Evolutionary conservation across 2,888 invertebrate genomes (phyloP), one percentile per base, ranked within the genome.

Genomic region (Tuta absoluta): DNA sequence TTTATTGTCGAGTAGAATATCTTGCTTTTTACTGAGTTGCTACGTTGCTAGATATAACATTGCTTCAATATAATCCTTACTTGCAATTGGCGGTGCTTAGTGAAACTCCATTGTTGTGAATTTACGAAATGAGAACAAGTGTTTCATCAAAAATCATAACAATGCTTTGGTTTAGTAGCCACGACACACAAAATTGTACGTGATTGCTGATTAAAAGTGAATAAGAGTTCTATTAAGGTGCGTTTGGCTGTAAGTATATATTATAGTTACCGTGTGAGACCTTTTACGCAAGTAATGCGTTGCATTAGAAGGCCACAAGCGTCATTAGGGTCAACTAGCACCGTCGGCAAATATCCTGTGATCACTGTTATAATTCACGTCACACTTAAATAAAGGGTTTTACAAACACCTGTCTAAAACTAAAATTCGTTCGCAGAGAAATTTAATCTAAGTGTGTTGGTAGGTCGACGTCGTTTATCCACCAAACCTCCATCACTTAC

Each of bases 251-350:
- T 45, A 37, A 2, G n/a, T 10, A 1, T 10, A 28, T 28, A 56
- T n/a, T 12, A n/a, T 12, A 38, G 58, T 19, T 10, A 38, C 51
- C 3, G 37, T 63, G 60, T 63, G 59, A 63, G 60, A 45, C 65
- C 65, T 65, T 65, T 60, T 65, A 63, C 63, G 68, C 66, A 69
- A 2, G n/a, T 56, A 56, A 56, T 56, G 56, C 66, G 66, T 62
- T 66, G 64, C 63, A 65, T 64, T 72, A 77, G 82, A 84, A 88
- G 88, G 87, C 74, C 86, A 76, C 67, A 74, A 73, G 69, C 80
- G 82, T 85, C 84, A 89, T 89, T 87, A 85, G 83, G 87, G 86
- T 87, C 86, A 87, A 84, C 81, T 78, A 74, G 78, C 79, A 75
- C 76, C 75, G 71, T 65, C 72, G 68, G 70, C 71, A 69, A 66